Conservation (phyloP, 2,888 invertebrate genomes). For the Macropis europaea region DNA sequence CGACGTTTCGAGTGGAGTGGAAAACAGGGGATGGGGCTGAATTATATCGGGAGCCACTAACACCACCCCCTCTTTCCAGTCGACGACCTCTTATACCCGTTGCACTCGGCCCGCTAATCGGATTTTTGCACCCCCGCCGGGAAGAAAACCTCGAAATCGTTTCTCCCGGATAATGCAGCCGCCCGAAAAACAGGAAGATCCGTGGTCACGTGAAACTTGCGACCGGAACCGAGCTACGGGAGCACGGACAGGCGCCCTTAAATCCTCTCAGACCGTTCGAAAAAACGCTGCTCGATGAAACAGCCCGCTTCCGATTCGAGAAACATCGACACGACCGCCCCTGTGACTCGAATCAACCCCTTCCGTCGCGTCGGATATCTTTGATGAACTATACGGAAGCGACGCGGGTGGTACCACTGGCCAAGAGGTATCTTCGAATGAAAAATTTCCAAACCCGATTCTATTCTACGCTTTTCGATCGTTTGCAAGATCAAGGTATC, state of each 20-base stretch:
- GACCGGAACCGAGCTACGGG: background rate
- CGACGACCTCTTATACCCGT: constrained; percentile 31
- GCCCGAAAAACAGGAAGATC: constrained; percentile 2
- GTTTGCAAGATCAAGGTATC: too few relatives aligned
- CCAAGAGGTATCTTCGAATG: too few relatives aligned
- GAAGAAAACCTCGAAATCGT: constrained; percentile 40
- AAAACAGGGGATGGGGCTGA: constrained; percentile 34
- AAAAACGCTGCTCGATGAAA: constrained; percentile 25
- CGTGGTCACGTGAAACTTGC: constrained; percentile 10
- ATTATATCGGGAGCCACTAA: constrained; percentile 51
- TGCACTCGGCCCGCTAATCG: constrained; percentile 56
- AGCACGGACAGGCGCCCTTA: background rate
- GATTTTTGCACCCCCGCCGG: constrained; percentile 51
- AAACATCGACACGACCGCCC: background rate
- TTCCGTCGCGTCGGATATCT: too few relatives aligned
- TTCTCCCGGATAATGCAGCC: constrained; percentile 48
- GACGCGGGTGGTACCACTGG: too few relatives aligned
- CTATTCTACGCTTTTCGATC: too few relatives aligned
- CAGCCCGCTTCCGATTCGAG: constrained; percentile 9
- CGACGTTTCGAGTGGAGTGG: constrained; percentile 28
- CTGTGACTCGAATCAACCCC: background rate
- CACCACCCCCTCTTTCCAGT: constrained; percentile 42
- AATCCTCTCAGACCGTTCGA: constrained; percentile 8
- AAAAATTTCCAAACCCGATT: too few relatives aligned
- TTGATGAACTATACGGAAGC: too few relatives aligned